Evolutionary conservation across 2,797 vertebrate genomes (phyloP).

Genomic region (Malacoctenus gilli): DNA sequence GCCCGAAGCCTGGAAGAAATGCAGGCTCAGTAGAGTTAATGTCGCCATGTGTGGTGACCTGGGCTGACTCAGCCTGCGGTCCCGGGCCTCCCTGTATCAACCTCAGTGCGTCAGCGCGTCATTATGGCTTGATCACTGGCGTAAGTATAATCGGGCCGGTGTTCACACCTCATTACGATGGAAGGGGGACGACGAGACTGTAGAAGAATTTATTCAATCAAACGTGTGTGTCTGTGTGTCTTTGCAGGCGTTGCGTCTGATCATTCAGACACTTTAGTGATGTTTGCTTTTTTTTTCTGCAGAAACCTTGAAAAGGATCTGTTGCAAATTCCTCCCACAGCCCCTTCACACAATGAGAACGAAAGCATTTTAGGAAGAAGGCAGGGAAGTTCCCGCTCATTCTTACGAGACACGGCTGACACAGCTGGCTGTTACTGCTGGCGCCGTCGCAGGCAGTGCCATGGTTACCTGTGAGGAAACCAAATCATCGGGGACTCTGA

Average conservation of each 20-base stretch:
- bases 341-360: constrained; percentile 20
- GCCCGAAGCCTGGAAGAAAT: too few relatives aligned
- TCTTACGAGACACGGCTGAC: constrained; percentile 47
- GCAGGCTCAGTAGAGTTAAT: too few relatives aligned
- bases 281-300: too few relatives aligned
- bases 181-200: constrained; percentile 10
- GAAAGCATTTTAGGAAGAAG: constrained; percentile 36
- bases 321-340: constrained; percentile 15
- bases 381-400: constrained; percentile 48
- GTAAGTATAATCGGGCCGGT: constrained; percentile 58
- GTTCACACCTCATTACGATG: constrained; percentile 69
- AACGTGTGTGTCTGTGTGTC: too few relatives aligned
- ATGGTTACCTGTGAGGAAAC: constrained; percentile 78
- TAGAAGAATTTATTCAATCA: too few relatives aligned
- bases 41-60: constrained; percentile 4
- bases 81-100: too few relatives aligned
- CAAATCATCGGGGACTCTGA: constrained; percentile 61
- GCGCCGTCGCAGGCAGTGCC: constrained; percentile 62
- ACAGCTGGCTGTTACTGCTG: constrained; percentile 46
- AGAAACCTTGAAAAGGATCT: too few relatives aligned
- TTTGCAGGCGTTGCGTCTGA: neutral
- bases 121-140: constrained; percentile 52
- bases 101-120: constrained; percentile 21
- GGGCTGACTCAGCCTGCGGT: too few relatives aligned
- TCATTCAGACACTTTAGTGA: neutral